phyloP scores from a whole-genome alignment of 2,113 vertebrate genomes.

The Catharus bicknelli region DNA sequence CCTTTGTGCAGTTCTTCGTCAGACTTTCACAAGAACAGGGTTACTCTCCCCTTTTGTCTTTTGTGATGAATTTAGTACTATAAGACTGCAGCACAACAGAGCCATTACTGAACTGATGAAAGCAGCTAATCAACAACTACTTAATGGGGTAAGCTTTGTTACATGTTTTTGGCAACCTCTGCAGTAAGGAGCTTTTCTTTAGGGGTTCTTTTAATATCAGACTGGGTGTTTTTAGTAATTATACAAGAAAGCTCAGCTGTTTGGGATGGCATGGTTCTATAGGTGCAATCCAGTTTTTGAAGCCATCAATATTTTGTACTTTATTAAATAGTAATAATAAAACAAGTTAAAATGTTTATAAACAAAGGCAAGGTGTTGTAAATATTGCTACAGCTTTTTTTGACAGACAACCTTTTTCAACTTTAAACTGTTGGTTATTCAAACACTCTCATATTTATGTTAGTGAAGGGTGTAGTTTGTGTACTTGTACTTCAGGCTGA shows the following conservation, averaged over 20 bases:
- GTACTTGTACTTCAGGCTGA: neutral
- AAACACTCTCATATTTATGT: neutral
- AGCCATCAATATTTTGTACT: neutral
- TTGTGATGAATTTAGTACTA: conserved; percentile 92
- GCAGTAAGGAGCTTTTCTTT: neutral
- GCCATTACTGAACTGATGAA: conserved; percentile 90
- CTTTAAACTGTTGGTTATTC: neutral
- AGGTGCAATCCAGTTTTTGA: neutral
- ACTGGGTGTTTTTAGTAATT: neutral
- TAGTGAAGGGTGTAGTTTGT: neutral
- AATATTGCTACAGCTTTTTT: neutral
- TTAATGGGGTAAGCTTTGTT: conserved; percentile 64
- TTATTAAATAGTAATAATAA: neutral
- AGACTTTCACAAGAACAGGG: conserved; percentile 88
- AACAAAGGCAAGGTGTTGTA: neutral
- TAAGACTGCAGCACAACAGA: conserved; percentile 91
- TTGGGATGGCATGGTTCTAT: neutral
- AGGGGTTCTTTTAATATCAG: neutral
- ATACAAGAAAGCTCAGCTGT: neutral
- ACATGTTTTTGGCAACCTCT: neutral
- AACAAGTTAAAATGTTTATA: neutral
- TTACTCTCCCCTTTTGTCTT: conserved; percentile 90
- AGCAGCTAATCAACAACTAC: conserved; percentile 74
- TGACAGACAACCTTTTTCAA: neutral
- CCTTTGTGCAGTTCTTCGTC: conserved; percentile 83